These are phyloP conservation scores for Drosophila guanche DNA, from an alignment of 1,140 invertebrate genomes.

Conservation along the genomic window DNA sequence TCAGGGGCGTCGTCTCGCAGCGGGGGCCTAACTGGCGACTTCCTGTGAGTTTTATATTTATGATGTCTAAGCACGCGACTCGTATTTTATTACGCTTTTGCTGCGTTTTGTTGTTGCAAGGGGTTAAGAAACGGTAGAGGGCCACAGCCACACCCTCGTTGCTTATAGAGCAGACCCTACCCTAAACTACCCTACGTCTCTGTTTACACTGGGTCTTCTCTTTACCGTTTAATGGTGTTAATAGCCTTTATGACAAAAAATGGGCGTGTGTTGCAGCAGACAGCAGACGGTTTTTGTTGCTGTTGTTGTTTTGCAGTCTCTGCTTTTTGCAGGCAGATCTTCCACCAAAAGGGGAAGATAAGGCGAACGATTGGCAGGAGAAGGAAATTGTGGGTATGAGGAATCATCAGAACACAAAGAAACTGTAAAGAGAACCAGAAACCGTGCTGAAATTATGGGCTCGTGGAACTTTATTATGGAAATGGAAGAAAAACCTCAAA, in stretches of 20 bases:
- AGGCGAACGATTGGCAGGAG: slow-evolving; percentile 11
- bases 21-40: slow-evolving; percentile 44
- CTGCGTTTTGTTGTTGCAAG: slow-evolving; percentile 52
- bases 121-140: slow-evolving; percentile 22
- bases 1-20: slow-evolving; percentile 35
- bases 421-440: slow-evolving; percentile 7
- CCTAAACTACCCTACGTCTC: slow-evolving; percentile 12
- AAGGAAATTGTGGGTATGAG: slow-evolving; percentile 2
- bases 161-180: slow-evolving; percentile 14
- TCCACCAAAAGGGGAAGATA: slow-evolving; percentile 6
- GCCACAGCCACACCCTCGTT: slow-evolving; percentile 36
- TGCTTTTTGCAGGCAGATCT: slow-evolving; percentile 5
- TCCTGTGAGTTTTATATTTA: slow-evolving; percentile 65
- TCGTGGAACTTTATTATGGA: not conserved
- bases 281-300: slow-evolving; percentile 38
- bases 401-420: slow-evolving; percentile 23
- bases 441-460: slow-evolving; percentile 19
- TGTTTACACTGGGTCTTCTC: slow-evolving; percentile 2
- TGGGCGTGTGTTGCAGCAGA: slow-evolving; percentile 40
- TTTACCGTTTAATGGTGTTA: slow-evolving; percentile 69
- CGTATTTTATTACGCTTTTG: slow-evolving; percentile 58
- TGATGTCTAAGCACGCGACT: slow-evolving; percentile 69
- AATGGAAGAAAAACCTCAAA: not conserved
- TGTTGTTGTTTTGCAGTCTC: slow-evolving; percentile 7
- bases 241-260: slow-evolving; percentile 46